These are phyloP conservation scores for Brachyrhaphis roseni DNA, from an alignment of 2,797 vertebrate genomes.

Conservation along the genomic window DNA sequence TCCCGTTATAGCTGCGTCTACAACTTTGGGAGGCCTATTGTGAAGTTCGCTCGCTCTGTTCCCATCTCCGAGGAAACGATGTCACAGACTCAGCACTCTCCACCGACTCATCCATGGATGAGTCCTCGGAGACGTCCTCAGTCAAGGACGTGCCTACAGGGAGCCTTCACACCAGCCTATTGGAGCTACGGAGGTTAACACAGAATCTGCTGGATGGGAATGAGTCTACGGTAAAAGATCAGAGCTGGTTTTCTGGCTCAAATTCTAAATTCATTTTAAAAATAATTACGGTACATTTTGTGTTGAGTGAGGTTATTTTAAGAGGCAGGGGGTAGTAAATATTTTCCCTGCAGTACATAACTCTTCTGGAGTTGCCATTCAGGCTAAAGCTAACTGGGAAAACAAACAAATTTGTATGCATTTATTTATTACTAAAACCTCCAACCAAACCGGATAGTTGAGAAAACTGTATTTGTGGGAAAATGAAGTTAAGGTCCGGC, in stretches of 20 bases:
- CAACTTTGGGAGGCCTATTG: constrained; percentile 97
- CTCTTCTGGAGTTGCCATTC: not conserved
- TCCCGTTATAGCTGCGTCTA: constrained; percentile 84
- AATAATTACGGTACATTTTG: not conserved
- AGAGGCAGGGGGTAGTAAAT: not conserved
- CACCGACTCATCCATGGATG: constrained; percentile 97
- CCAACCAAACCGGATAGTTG: no score
- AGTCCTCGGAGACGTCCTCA: constrained; percentile 95
- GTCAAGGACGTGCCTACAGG: constrained; percentile 93
- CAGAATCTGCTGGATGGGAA: constrained; percentile 93
- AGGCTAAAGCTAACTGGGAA: not conserved
- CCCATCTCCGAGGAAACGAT: constrained; percentile 92
- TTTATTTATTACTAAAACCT: no score
- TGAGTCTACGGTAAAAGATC: constrained; percentile 87
- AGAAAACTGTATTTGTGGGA: no score
- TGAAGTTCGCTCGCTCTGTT: constrained; percentile 93
- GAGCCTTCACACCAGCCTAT: constrained; percentile 90
- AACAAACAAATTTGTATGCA: no score
- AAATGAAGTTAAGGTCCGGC: no score
- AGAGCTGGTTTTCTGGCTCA: not conserved
- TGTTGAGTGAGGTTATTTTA: not conserved
- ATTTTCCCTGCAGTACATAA: not conserved
- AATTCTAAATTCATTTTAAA: not conserved
- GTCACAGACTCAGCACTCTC: constrained; percentile 94
- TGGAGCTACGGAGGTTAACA: constrained; percentile 92